A percentile compares a stretch with the other conserved stretches of the same genome.
Evolutionary conservation across 2,113 vertebrate genomes (phyloP).

Genomic region (Dipodomys stephensi): DNA sequence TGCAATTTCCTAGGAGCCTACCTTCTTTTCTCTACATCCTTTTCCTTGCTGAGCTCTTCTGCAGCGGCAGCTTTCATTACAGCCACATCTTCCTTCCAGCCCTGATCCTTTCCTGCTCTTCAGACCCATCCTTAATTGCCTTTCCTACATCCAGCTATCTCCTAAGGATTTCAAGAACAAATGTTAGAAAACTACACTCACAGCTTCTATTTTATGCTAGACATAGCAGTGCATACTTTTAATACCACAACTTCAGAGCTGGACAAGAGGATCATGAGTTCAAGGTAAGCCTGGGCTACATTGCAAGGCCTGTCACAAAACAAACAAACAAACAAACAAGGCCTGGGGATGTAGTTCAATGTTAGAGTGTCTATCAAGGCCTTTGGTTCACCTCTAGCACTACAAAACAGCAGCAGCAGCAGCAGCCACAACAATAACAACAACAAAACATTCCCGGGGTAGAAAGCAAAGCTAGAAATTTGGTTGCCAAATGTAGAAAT

Average conservation of each 20-base stretch:
- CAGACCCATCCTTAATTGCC: neutral
- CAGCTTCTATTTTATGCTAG: too few relatives aligned
- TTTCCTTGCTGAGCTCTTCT: neutral
- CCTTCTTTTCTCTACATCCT: slow-evolving; percentile 12
- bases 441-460: neutral
- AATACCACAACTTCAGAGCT: too few relatives aligned
- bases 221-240: too few relatives aligned
- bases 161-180: neutral
- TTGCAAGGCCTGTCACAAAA: too few relatives aligned
- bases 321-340: too few relatives aligned
- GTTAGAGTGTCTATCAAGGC: too few relatives aligned
- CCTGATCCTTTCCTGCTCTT: neutral
- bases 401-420: too few relatives aligned
- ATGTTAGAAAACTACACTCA: neutral
- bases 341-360: too few relatives aligned
- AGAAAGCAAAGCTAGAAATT: neutral
- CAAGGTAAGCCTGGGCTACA: too few relatives aligned
- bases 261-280: too few relatives aligned
- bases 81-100: neutral
- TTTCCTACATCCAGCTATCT: neutral
- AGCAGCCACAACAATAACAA: too few relatives aligned
- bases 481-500: neutral
- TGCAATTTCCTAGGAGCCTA: slow-evolving; percentile 46
- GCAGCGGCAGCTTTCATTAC: neutral
- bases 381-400: too few relatives aligned